Conservation (phyloP, 2,888 invertebrate species). For the Ptilodon capucinus region DNA sequence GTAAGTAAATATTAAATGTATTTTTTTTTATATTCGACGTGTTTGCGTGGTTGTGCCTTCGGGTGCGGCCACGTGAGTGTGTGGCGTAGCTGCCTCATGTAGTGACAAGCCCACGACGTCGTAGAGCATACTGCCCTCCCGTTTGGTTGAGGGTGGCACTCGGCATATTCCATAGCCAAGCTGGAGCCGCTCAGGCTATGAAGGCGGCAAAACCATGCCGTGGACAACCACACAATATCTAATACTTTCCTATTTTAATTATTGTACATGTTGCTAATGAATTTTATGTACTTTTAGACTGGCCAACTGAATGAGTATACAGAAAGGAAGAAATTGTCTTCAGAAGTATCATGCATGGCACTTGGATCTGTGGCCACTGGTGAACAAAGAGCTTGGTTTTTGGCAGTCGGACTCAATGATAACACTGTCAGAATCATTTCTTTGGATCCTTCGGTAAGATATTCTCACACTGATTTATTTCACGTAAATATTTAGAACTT, state of each 20-base stretch:
- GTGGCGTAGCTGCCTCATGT: conserved; percentile 80
- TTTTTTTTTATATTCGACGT: conserved; percentile 48
- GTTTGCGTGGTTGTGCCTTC: conserved; percentile 54
- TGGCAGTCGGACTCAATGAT: conserved; percentile 97
- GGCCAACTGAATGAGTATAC: conserved; percentile 99
- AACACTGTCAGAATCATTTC: conserved; percentile 99
- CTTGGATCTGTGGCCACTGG: conserved; percentile 97
- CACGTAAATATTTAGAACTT: background rate
- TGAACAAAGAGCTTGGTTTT: conserved; percentile 96
- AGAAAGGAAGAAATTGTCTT: conserved; percentile 97
- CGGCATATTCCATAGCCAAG: conserved; percentile 89
- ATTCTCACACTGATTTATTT: background rate
- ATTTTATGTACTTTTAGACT: conserved; percentile 85
- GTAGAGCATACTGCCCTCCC: conserved; percentile 82
- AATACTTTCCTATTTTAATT: conserved; percentile 3
- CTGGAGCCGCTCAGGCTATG: conserved; percentile 86
- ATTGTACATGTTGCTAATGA: conserved; percentile 7
- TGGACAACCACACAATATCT: conserved; percentile 71
- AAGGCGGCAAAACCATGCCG: conserved; percentile 88
- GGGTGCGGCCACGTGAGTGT: conserved; percentile 56
- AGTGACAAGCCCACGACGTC: conserved; percentile 84
- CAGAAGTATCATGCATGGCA: conserved; percentile 99
- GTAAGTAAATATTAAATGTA: conserved; percentile 83
- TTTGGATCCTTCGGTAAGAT: conserved; percentile 92
- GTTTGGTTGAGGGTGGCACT: conserved; percentile 77